phyloP scores from a whole-genome alignment of 2,888 invertebrate genomes.

The Polydrusus pterygomalis region DNA sequence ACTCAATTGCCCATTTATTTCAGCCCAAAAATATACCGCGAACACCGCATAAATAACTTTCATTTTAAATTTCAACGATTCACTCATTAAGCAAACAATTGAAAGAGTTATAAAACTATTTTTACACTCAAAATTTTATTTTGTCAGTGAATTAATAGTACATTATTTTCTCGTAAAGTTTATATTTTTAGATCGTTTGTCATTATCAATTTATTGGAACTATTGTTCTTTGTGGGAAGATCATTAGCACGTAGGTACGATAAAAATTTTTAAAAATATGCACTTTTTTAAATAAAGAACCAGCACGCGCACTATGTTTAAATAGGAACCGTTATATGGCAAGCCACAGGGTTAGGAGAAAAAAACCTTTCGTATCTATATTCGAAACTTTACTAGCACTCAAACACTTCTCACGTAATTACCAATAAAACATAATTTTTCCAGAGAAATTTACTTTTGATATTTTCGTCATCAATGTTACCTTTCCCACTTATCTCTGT shows the following conservation, averaged over 20 bases:
- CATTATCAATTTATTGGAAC: conserved; percentile 12
- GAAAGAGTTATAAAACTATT: conserved; percentile 17
- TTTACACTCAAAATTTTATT: conserved; percentile 14
- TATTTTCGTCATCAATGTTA: conserved; percentile 3
- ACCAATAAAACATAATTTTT: not conserved
- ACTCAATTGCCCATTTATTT: conserved; percentile 9
- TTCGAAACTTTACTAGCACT: not conserved
- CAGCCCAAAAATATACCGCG: conserved; percentile 1
- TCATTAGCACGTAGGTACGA: not conserved
- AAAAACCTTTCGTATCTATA: no score
- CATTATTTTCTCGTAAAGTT: not conserved
- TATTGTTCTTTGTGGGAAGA: not conserved
- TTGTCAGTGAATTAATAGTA: conserved; percentile 2
- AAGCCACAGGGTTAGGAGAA: no score
- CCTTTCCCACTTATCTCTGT: conserved; percentile 25
- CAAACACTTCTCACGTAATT: not conserved
- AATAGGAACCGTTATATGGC: no score
- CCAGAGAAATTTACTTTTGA: not conserved
- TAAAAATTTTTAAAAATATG: not conserved
- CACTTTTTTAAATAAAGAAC: no score
- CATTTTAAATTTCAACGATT: conserved; percentile 33
- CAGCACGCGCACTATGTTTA: no score
- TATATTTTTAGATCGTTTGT: conserved; percentile 17
- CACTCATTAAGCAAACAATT: conserved; percentile 31
- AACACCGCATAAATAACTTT: conserved; percentile 10